Base-by-base conservation (phyloP, 2,888 invertebrate genomes). In the Cepaea hortensis region DNA sequence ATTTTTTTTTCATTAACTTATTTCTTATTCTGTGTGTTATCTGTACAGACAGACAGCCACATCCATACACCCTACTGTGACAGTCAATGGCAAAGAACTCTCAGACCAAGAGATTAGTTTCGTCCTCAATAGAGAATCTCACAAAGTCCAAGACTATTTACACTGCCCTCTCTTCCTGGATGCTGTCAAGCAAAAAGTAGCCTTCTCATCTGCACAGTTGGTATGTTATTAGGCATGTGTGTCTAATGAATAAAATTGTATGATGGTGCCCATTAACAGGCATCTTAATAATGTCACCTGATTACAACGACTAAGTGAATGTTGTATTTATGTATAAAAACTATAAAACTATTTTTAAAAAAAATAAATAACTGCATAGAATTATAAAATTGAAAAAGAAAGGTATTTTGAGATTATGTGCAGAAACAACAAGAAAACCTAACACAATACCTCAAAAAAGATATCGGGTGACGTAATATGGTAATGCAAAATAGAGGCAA, bases 151-250 rank as follows among this genome's bases (percentile, higher is more conserved):
- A 20, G 23, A 81, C 20, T 70, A 81, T 35, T 81, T 81, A n/a
- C 23, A 81, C 50, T 81, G 81, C 68, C 46, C 81, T n/a, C 48
- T 81, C 3, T 81, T 81, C 23, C 81, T 35, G 1, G 68, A 68
- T 6, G 3, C 48, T 46, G 11, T 68, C 7, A 4, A 68, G 20
- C n/a, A 20, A 48, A 81, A 81, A n/a, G 2, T 9, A 13, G 20
- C 9, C 68, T 70, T 46, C 65, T 80, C 70, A 13, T 9, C 48
- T 11, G 11, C 50, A 50, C 9, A 20, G 0, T 1, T 48, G 81
- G 81, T 81, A 81, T 70, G 81, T 70, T n/a, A 20, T n/a, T 23
- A 61, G n/a, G 18, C 5, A 1, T 5, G 4, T 13, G 4, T 18
- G 2, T 13, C 3, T 48, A 46, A 15, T 15, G 35, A 46, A 48